A percentile compares a stretch with the other conserved stretches of the same genome.
phyloP scores from a whole-genome alignment of 2,888 invertebrate species.

The Calliopum simillimum region DNA sequence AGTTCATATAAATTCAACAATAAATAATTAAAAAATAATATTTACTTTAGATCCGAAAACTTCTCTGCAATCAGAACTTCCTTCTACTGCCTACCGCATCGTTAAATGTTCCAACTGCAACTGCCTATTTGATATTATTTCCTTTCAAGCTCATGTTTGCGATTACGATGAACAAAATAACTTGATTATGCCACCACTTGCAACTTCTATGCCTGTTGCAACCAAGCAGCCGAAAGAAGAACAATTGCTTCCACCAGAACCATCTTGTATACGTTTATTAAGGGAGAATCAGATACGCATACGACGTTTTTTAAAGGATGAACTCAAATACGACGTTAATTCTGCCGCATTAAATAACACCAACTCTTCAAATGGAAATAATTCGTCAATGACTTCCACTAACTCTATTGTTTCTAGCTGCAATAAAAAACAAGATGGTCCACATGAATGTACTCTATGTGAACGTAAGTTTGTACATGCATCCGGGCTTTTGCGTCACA shows the following conservation, averaged over 20 bases:
- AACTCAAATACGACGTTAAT: conserved; percentile 61
- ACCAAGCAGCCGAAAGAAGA: conserved; percentile 48
- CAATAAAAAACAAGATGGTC: conserved; percentile 55
- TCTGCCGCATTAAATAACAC: conserved; percentile 39
- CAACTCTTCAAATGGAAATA: conserved; percentile 1
- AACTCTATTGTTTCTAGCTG: conserved; percentile 30
- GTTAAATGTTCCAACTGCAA: conserved; percentile 60
- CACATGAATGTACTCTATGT: conserved; percentile 64
- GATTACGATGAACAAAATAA: conserved; percentile 53
- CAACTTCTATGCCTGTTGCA: conserved; percentile 17
- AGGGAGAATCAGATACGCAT: conserved; percentile 64
- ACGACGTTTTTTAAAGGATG: conserved; percentile 63
- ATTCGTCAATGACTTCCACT: conserved; percentile 21
- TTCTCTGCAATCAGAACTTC: conserved; percentile 16
- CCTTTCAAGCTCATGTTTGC: conserved; percentile 58
- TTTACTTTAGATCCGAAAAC: conserved; percentile 11
- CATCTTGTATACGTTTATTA: conserved; percentile 56
- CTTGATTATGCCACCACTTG: conserved; percentile 40
- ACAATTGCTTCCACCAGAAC: conserved; percentile 48
- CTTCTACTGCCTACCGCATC: conserved; percentile 42
- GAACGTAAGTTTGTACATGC: conserved; percentile 66
- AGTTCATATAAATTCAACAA: too few relatives aligned
- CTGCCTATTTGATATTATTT: conserved; percentile 51
- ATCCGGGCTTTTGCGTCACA: conserved; percentile 64
- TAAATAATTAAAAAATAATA: too few relatives aligned